Evolutionary conservation across 1,140 invertebrate species (phyloP).

Genomic region (Coptotermes formosanus): DNA sequence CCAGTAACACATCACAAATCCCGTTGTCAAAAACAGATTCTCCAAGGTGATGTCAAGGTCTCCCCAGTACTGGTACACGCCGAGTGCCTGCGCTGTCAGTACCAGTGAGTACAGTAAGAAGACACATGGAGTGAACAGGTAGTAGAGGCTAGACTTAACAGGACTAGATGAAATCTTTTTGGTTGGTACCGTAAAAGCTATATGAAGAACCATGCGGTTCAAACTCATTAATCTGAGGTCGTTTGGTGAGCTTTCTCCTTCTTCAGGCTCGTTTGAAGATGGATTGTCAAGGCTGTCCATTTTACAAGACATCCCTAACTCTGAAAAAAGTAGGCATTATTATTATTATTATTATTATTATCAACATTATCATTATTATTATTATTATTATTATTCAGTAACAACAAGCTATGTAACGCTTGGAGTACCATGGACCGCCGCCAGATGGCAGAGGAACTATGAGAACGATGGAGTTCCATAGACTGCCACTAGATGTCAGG

Average conservation of each 20-base stretch:
- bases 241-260: not conserved
- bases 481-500: no score
- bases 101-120: not conserved
- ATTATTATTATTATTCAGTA: no score
- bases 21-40: not conserved
- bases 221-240: not conserved
- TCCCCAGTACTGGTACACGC: not conserved
- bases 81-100: not conserved
- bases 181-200: not conserved
- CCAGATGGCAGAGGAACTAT: no score
- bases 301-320: not conserved
- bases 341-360: slow-evolving; percentile 26
- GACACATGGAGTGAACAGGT: not conserved
- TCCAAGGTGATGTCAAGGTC: not conserved
- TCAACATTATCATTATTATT: slow-evolving; percentile 8
- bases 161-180: not conserved
- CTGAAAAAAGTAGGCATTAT: not conserved
- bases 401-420: no score
- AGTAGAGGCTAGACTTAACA: not conserved
- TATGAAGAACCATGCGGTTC: not conserved
- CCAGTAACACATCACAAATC: slow-evolving; percentile 5
- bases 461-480: no score
- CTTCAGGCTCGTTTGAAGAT: not conserved
- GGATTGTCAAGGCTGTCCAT: not conserved
- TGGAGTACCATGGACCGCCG: no score